These are phyloP conservation scores for Dicentrarchus labrax DNA, from an alignment of 2,113 vertebrate genomes.

Conservation along the genomic window DNA sequence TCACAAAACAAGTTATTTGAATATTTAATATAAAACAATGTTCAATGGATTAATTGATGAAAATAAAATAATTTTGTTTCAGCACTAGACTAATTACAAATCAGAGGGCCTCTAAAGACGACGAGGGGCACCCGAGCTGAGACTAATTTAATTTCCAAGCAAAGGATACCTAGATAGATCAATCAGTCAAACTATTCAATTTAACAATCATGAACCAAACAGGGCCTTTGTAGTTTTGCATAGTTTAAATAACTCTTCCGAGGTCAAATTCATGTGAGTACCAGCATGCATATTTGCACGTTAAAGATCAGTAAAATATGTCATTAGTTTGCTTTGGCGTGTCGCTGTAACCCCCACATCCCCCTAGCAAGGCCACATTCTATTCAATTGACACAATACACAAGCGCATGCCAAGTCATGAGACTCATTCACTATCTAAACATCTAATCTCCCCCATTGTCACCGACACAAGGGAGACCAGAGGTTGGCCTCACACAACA, in stretches of 20 bases:
- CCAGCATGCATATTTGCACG: slow-evolving; percentile 10
- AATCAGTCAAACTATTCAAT: not conserved
- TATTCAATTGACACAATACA: slow-evolving; percentile 77
- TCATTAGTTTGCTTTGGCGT: slow-evolving; percentile 4
- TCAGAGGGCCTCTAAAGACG: not conserved
- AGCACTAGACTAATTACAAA: not conserved
- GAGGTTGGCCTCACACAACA: slow-evolving; percentile 37
- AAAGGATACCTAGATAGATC: not conserved
- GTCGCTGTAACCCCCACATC: not conserved
- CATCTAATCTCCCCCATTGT: slow-evolving; percentile 73
- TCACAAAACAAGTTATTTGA: not conserved
- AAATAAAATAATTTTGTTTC: not conserved
- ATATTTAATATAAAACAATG: not conserved
- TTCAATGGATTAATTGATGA: not conserved
- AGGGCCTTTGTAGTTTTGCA: not conserved
- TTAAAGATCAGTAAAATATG: not conserved
- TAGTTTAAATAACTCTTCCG: not conserved
- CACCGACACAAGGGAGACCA: slow-evolving; percentile 53
- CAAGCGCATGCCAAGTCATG: slow-evolving; percentile 73
- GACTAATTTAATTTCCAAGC: not conserved
- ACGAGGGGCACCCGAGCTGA: not conserved
- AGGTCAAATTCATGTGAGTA: not conserved
- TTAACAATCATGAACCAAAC: not conserved
- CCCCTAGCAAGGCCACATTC: slow-evolving; percentile 57
- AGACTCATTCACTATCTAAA: slow-evolving; percentile 74